Base-by-base conservation (phyloP, 2,113 vertebrate genomes). In the Alexandromys fortis region DNA sequence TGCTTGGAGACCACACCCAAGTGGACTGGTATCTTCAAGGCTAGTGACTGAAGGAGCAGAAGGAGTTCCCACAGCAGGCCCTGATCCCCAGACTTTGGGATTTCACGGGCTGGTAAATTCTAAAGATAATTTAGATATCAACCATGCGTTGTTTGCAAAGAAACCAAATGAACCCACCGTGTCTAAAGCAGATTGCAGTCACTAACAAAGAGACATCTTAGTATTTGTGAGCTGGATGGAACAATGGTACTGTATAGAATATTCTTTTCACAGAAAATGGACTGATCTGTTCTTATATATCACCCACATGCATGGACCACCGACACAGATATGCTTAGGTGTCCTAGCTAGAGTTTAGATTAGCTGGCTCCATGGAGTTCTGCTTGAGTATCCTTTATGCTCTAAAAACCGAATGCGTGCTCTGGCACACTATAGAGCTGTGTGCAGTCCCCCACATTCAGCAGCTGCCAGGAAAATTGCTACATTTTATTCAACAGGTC, bases 41-140 rank as follows among this genome's bases (percentile, higher is more conserved):
- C 19, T 58, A 21, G 7, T 58, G 55, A 5, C 55, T 58, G 17
- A 58, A 58, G 55, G 17, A 19, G 55, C 16, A 5, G 55, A 58
- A 47, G 55, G 55, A 19, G 55, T 19, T 58, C 17, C 55, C 19
- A 58, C 55, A 58, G 55, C 5, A 87, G 52, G 33, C 26, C 28
- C 52, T 93, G 61, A 86, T 63, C 91, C 49, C 70, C 30, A 94
- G 81, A 68, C 35, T 52, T 87, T 58, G 42, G 42, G 35, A 52
- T 96, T 89, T 89, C 42, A 21, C 28, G 17, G 58, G 17, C 38
- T 22, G 24, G 35, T 77, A 82, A 86, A 91, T 94, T 95, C 83
- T 63, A 61, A 35, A 93, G 90, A 67, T 79, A 38, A 92, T 65
- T 63, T 85, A 68, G 81, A 96, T 86, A 47, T 45, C 86, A 89